These are phyloP conservation scores for Pelecanoides urinatrix DNA, from an alignment of 2,113 vertebrate species.

Conservation along the genomic window DNA sequence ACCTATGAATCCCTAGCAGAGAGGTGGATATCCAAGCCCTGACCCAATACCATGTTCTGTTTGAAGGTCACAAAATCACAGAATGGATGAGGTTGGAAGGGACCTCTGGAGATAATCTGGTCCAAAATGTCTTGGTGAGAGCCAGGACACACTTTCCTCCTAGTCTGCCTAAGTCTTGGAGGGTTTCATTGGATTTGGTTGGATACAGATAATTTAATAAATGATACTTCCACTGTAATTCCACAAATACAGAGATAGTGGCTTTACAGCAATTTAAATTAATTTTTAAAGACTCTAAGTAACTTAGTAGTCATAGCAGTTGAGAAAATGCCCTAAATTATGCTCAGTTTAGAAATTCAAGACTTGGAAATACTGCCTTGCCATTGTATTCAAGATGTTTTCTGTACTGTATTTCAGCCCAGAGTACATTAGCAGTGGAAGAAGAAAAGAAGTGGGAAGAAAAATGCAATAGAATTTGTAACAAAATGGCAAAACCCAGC, in stretches of 20 bases:
- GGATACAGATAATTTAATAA: background rate
- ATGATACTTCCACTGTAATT: background rate
- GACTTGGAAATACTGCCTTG: background rate
- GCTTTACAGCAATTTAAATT: background rate
- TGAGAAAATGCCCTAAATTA: background rate
- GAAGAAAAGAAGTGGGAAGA: background rate
- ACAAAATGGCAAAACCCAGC: background rate
- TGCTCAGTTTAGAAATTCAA: background rate
- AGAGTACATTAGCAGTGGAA: background rate
- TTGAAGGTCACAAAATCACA: background rate
- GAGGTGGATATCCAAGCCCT: background rate
- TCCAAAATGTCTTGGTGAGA: background rate
- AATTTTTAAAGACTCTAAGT: background rate
- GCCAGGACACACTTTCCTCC: background rate
- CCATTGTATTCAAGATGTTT: background rate
- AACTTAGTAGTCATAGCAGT: background rate
- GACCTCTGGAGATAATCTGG: background rate
- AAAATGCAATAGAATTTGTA: background rate
- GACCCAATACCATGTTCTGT: background rate
- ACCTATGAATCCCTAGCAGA: background rate
- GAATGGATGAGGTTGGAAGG: background rate
- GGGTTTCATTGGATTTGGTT: background rate
- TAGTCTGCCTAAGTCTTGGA: background rate
- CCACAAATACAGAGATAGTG: background rate
- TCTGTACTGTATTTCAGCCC: background rate